Conservation (phyloP, 2,113 vertebrate species). For the Sceloporus undulatus region DNA sequence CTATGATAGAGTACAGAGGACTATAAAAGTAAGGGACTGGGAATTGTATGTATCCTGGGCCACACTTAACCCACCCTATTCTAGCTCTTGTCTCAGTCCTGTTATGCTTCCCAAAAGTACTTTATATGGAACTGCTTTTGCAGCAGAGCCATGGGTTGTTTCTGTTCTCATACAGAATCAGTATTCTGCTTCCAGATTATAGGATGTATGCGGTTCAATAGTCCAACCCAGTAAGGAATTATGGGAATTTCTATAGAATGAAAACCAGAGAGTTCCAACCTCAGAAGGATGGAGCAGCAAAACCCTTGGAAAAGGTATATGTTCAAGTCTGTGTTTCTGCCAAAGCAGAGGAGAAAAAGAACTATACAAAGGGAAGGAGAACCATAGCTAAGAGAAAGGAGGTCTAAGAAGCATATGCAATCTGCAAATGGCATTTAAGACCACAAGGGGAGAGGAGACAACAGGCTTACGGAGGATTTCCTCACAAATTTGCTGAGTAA, state of each 20-base stretch:
- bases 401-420: background rate
- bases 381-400: too few species aligned
- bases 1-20: too few species aligned
- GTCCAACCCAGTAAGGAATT: background rate
- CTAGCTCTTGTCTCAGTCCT: background rate
- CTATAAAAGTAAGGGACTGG: too few species aligned
- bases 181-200: background rate
- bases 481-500: background rate
- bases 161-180: background rate
- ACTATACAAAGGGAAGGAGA: too few species aligned
- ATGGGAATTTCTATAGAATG: background rate
- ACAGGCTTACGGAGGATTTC: background rate
- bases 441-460: background rate
- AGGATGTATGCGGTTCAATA: background rate
- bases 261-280: background rate
- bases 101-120: background rate
- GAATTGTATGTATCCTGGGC: too few species aligned
- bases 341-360: background rate
- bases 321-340: background rate
- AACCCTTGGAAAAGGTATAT: too few species aligned
- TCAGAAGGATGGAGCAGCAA: background rate
- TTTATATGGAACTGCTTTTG: slow-evolving; percentile 6
- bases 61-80: background rate
- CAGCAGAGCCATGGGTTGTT: background rate
- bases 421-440: background rate